Percentiles rank a stretch among this genome's conserved stretches.
These are phyloP conservation scores for Heliconius ethilla DNA, from an alignment of 2,888 invertebrate species.

Conservation along the genomic window DNA sequence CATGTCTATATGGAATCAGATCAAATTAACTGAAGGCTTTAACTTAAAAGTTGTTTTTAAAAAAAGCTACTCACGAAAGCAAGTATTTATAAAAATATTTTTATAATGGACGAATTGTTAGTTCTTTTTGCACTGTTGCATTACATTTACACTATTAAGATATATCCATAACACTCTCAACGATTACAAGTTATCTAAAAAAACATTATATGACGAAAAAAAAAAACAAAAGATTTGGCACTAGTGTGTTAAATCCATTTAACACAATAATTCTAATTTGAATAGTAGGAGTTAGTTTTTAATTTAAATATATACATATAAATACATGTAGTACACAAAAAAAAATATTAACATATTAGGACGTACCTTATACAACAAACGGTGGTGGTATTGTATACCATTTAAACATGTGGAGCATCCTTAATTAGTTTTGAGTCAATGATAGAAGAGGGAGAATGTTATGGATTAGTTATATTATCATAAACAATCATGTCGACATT, in stretches of 20 bases:
- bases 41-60: conserved; percentile 57
- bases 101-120: conserved; percentile 43
- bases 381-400: conserved; percentile 78
- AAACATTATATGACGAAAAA: conserved; percentile 38
- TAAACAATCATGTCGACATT: conserved; percentile 59
- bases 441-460: conserved; percentile 81
- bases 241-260: conserved; percentile 61
- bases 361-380: conserved; percentile 80
- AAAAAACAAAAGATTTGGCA: conserved; percentile 60
- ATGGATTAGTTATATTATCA: conserved; percentile 80
- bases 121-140: conserved; percentile 41
- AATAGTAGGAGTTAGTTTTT: conserved; percentile 57
- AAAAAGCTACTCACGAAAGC: conserved; percentile 76
- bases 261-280: conserved; percentile 55
- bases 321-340: conserved; percentile 73
- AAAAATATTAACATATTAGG: conserved; percentile 69
- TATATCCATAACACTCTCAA: conserved; percentile 79
- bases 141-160: conserved; percentile 47
- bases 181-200: conserved; percentile 41
- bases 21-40: conserved; percentile 62
- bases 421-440: conserved; percentile 81
- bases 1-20: conserved; percentile 65
- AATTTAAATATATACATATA: conserved; percentile 63
- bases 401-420: conserved; percentile 80
- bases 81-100: conserved; percentile 52